Base-by-base conservation (phyloP, 2,797 vertebrate species). In the Manis javanica region DNA sequence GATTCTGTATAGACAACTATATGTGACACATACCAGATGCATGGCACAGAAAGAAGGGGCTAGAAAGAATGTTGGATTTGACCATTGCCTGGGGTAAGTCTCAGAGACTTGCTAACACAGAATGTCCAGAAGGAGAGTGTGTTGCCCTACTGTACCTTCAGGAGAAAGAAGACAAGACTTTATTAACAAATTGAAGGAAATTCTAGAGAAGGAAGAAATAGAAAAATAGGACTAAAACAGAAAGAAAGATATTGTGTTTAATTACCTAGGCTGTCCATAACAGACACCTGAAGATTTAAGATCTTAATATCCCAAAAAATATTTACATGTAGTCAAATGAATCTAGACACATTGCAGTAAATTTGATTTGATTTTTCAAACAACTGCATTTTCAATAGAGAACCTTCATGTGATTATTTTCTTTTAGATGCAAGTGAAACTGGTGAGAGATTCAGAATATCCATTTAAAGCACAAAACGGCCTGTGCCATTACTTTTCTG, bases 381-480 rank as follows among this genome's bases (percentile, higher is more conserved):
- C 34, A 90, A 49, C 8, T 31, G 2, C 13, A 4, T 92, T 77
- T 77, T 77, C 21, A 39, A n/a, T 23, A 31, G 5, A 86, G 23
- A 90, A 77, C 1, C 34, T 66, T 74, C 46, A 24, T 21, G 37
- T 89, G 26, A 37, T 9, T 66, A 49, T 96, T 83, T 97, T 97
- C 53, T 97, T 98, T 39, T 95, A 99, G 99, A 99, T 99, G 24
- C 98, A 98, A 96, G 97, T 99, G 88, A 99, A 99, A 97, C 94
- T 99, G 11, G 99, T 99, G 98, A 98, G 96, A 93, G 98, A 99
- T 96, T 98, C 98, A 0, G 98, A 99, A 57, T 99, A 99, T 87
- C 90, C 98, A 21, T 99, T 99, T 97, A 99, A 99, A 98, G 99
- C 99, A 96, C 96, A 98, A 82, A 98, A 98, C 1, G 99, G 99